A percentile compares a stretch with the other conserved stretches of the same genome.
phyloP scores from a whole-genome alignment of 1,140 invertebrate genomes.

The Bombus difficillimus region DNA sequence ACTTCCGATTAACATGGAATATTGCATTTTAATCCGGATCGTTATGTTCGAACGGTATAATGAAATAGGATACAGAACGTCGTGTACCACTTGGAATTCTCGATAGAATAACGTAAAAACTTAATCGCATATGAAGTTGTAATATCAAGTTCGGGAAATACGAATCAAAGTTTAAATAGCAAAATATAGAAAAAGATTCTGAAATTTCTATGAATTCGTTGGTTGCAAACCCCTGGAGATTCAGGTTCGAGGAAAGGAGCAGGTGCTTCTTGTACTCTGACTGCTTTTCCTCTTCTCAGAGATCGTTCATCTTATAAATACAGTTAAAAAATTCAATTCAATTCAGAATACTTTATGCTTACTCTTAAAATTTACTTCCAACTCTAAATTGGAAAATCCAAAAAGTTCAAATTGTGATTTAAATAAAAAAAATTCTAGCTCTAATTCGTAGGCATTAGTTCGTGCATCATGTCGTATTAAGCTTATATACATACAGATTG shows the following conservation, averaged over 20 bases:
- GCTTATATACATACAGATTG: too few species aligned
- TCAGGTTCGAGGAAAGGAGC: too few species aligned
- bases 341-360: not conserved
- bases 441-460: too few species aligned
- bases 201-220: not conserved
- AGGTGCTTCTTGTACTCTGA: too few species aligned
- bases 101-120: not conserved
- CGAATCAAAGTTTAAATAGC: not conserved
- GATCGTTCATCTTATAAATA: too few species aligned
- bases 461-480: too few species aligned
- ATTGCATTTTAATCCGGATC: not conserved
- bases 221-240: too few species aligned
- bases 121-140: not conserved
- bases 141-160: not conserved
- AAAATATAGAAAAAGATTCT: not conserved
- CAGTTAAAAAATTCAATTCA: too few species aligned
- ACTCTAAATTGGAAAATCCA: not conserved
- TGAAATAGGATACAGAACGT: not conserved
- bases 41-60: not conserved
- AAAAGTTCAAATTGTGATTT: not conserved
- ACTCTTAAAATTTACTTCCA: not conserved
- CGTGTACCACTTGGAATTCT: not conserved
- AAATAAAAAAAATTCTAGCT: too few species aligned
- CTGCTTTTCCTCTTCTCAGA: too few species aligned
- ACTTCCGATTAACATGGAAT: constrained; percentile 19